Evolutionary conservation across 2,113 vertebrate species (phyloP), one percentile per base, ranked within the genome.

Genomic region (Neodon shergylaensis): DNA sequence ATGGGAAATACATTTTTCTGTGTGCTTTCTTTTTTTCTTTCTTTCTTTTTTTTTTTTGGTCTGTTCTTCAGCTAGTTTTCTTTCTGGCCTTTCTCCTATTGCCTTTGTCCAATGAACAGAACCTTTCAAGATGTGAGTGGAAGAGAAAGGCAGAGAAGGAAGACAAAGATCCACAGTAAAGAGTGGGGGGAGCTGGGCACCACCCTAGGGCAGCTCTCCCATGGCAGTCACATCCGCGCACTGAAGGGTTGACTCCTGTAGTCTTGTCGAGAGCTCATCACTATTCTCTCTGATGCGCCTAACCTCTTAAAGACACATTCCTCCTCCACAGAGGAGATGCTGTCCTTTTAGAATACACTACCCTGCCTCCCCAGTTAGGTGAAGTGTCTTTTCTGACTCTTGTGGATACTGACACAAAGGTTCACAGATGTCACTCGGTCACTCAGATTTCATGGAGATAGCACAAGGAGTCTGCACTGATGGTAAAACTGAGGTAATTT

Each of bases 391-490:
- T 65, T 49, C n/a, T 90, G 52, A 82, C 79, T 42, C 1, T 14
- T 36, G 10, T 70, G 24, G 44, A 90, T 85, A 26, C 14, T 66
- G 49, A 61, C 33, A 31, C 36, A n/a, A 85, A 93, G 7, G 3
- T 84, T 94, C 33, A 36, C 22, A 79, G 74, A 47, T 63, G 16
- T 52, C 4, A 61, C 44, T 21, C 78, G 36, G n/a, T 87, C 73
- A 26, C 5, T 92, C 21, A 16, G 68, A 44, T 95, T 77, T 58
- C 82, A 70, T 83, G 26, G 83, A 90, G 95, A 94, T 92, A 44
- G 68, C 8, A 73, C 0, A 22, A 91, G 39, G 91, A 94, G 81
- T 78, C 26, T 39, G 3, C 28, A 44, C 33, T 54, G 28, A 79
- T 33, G 63, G 28, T 36, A 88, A 89, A 86, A 49, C 49, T 74